phyloP scores from a whole-genome alignment of 2,888 invertebrate genomes.

The Selenia dentaria region DNA sequence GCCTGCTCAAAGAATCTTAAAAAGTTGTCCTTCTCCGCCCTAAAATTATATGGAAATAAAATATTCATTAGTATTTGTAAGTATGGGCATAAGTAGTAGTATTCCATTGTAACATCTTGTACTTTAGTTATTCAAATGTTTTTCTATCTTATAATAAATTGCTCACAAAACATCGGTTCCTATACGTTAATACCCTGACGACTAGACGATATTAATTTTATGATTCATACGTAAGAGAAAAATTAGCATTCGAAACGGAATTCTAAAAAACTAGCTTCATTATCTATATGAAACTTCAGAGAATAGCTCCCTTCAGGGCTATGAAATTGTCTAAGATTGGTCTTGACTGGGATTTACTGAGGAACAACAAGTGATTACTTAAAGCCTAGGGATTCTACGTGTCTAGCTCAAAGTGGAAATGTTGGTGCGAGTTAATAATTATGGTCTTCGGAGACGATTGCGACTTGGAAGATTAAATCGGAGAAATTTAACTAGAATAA shows the following conservation, averaged over 20 bases:
- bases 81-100: too few species aligned
- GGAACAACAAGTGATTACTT: constrained; percentile 38
- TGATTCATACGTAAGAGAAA: too few species aligned
- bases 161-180: too few species aligned
- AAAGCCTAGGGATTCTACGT: constrained; percentile 29
- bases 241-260: constrained; percentile 2
- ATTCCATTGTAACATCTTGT: too few species aligned
- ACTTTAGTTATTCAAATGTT: too few species aligned
- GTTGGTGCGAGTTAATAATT: constrained; percentile 25
- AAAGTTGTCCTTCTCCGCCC: too few species aligned
- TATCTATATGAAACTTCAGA: constrained; percentile 17
- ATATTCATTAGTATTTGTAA: too few species aligned
- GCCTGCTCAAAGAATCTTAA: too few species aligned
- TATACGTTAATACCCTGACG: too few species aligned
- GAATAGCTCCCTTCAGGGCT: constrained; percentile 28
- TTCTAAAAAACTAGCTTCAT: constrained; percentile 22
- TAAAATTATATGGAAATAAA: too few species aligned
- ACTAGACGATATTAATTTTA: too few species aligned
- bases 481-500: background rate
- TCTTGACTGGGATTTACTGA: constrained; percentile 31
- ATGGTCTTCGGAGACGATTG: constrained; percentile 17
- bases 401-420: constrained; percentile 27
- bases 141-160: too few species aligned
- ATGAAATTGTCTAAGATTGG: constrained; percentile 36
- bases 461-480: constrained; percentile 10